Conservation (phyloP, 2,888 invertebrate genomes). For the Ormyrus thymus region DNA sequence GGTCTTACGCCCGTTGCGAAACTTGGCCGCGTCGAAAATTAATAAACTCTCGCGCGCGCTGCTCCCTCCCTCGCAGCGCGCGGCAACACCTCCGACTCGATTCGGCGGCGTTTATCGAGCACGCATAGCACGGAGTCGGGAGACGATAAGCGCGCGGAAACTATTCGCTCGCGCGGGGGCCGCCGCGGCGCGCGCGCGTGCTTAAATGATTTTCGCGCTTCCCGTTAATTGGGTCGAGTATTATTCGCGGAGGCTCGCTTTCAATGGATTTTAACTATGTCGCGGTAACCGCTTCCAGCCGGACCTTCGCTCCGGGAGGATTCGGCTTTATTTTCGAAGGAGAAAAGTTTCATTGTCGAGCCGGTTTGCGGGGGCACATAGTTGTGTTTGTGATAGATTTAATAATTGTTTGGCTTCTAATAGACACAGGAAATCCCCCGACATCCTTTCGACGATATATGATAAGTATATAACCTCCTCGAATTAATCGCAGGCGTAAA, state of each 20-base stretch:
- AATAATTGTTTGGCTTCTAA: too few relatives aligned
- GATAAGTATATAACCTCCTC: too few relatives aligned
- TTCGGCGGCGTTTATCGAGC: background rate
- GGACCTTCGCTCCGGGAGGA: too few relatives aligned
- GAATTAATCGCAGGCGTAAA: too few relatives aligned
- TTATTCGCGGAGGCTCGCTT: background rate
- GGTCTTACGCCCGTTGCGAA: slow-evolving; percentile 21
- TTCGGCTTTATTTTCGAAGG: too few relatives aligned
- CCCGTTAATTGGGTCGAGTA: slow-evolving; percentile 42
- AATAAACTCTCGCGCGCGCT: slow-evolving; percentile 25
- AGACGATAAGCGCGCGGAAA: background rate
- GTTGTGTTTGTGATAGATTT: too few relatives aligned
- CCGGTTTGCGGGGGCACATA: too few relatives aligned
- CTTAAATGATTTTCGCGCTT: slow-evolving; percentile 44
- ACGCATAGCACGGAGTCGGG: background rate
- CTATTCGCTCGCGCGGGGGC: background rate
- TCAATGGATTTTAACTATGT: too few relatives aligned
- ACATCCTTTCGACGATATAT: too few relatives aligned
- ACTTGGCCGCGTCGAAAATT: slow-evolving; percentile 39
- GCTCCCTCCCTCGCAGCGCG: background rate
- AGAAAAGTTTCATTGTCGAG: too few relatives aligned
- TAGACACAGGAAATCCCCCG: too few relatives aligned
- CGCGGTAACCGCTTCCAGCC: too few relatives aligned
- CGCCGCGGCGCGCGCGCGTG: slow-evolving; percentile 3
- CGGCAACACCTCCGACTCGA: background rate